These are phyloP conservation scores for Galerucella calmariensis DNA, from an alignment of 2,888 invertebrate species.

Conservation along the genomic window DNA sequence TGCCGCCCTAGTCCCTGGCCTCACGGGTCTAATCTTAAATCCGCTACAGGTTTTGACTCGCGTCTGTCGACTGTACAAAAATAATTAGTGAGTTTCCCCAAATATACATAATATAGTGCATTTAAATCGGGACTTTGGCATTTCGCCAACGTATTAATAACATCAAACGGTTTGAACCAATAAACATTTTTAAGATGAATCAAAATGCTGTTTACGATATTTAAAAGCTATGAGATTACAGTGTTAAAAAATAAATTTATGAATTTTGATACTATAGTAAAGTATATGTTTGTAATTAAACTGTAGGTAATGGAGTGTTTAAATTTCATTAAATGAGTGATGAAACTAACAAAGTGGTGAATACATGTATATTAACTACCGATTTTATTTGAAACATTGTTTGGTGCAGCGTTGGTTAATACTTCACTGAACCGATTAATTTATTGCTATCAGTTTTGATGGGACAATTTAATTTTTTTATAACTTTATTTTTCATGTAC, in stretches of 20 bases:
- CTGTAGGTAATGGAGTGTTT: not conserved
- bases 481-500: too few species aligned
- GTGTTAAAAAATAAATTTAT: not conserved
- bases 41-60: not conserved
- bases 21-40: not conserved
- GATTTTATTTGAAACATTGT: not conserved
- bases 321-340: not conserved
- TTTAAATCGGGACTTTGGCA: constrained; percentile 23
- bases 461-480: too few species aligned
- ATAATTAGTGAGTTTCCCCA: constrained; percentile 20
- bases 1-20: too few species aligned
- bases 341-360: not conserved
- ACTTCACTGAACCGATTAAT: not conserved
- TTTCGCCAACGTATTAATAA: constrained; percentile 31
- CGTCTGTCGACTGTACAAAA: not conserved
- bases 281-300: not conserved
- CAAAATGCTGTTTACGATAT: constrained; percentile 8
- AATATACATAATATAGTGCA: constrained; percentile 15
- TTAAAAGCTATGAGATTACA: not conserved
- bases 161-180: constrained; percentile 19
- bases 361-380: not conserved
- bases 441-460: not conserved
- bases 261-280: not conserved
- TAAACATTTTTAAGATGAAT: constrained; percentile 14
- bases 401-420: not conserved